Conservation (phyloP, 2,113 vertebrate genomes). For the Puma concolor region DNA sequence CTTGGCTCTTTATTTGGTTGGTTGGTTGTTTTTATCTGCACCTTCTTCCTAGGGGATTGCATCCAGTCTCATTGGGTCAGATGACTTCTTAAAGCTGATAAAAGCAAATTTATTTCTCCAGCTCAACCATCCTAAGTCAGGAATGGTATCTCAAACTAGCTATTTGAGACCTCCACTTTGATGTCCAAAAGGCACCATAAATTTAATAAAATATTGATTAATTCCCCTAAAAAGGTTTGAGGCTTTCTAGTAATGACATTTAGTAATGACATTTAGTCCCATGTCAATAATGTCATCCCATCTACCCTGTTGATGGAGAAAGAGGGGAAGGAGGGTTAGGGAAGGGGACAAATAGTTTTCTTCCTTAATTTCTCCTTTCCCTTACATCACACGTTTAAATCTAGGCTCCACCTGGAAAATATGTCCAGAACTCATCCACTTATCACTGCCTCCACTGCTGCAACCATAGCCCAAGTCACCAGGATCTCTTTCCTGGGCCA, state of each 20-base stretch:
- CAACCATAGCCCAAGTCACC: neutral
- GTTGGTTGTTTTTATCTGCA: neutral
- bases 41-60: neutral
- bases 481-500: neutral
- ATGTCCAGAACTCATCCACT: neutral
- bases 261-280: no score
- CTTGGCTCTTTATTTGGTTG: neutral
- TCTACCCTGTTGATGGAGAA: neutral
- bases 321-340: no score
- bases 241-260: no score
- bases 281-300: neutral
- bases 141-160: neutral
- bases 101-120: neutral
- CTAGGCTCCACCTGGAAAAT: neutral
- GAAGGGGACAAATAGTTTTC: neutral
- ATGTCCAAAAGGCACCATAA: neutral
- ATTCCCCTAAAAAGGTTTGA: neutral
- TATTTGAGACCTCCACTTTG: neutral
- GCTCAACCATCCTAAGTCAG: neutral
- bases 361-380: neutral
- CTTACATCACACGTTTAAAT: neutral
- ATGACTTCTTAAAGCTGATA: neutral
- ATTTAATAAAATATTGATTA: neutral
- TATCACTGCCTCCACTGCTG: neutral
- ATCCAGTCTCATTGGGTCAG: neutral